phyloP scores from a whole-genome alignment of 2,113 vertebrate genomes.

The Lamprotornis superbus region DNA sequence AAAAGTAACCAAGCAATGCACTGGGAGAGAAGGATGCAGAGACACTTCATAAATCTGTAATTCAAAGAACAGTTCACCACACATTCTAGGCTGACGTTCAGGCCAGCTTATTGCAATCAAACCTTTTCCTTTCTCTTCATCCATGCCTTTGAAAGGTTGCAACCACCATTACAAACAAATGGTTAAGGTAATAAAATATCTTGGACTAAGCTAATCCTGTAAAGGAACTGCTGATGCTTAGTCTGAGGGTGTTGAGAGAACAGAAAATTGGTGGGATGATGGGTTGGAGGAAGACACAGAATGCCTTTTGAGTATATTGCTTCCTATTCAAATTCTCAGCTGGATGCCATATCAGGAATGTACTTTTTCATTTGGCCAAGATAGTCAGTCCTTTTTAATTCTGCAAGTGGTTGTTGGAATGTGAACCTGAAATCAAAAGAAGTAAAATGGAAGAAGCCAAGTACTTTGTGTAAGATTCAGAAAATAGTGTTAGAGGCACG shows the following conservation, averaged over 20 bases:
- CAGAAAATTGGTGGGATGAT: slow-evolving; percentile 33
- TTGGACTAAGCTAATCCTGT: not conserved
- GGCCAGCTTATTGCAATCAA: not conserved
- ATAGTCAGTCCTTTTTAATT: not conserved
- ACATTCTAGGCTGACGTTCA: not conserved
- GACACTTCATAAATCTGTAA: not conserved
- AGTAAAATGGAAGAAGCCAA: slow-evolving; percentile 54
- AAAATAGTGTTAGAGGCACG: slow-evolving; percentile 25
- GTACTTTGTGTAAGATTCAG: slow-evolving; percentile 41
- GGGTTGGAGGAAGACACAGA: slow-evolving; percentile 33
- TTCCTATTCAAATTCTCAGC: slow-evolving; percentile 46
- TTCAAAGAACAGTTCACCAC: not conserved
- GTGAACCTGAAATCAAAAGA: slow-evolving; percentile 19
- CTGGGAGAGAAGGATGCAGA: not conserved
- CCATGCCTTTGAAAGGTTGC: not conserved
- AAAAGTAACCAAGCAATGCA: not conserved
- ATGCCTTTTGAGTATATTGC: slow-evolving; percentile 36
- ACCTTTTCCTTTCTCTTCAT: not conserved
- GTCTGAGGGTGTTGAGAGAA: not conserved
- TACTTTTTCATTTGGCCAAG: slow-evolving; percentile 43
- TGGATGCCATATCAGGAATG: slow-evolving; percentile 49
- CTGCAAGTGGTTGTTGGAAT: slow-evolving; percentile 56
- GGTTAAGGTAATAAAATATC: not conserved
- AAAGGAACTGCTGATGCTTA: slow-evolving; percentile 22
- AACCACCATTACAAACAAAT: not conserved